phyloP scores from a whole-genome alignment of 2,888 invertebrate genomes.

The Lasiommata megera region DNA sequence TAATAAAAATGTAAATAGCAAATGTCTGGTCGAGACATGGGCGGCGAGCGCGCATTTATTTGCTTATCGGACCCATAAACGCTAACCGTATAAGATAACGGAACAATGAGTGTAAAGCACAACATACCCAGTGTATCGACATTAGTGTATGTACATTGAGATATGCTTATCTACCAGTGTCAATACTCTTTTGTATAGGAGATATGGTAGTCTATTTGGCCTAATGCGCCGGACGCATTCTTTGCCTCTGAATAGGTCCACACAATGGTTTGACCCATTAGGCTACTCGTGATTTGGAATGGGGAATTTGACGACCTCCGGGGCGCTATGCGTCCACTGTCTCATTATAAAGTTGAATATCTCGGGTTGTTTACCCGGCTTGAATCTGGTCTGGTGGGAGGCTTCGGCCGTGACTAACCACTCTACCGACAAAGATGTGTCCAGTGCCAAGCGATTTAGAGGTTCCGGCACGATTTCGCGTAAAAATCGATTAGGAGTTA shows the following conservation, averaged over 20 bases:
- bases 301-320: no score
- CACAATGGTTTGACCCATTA: slow-evolving; percentile 69
- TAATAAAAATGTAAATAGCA: slow-evolving; percentile 33
- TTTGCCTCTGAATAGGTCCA: slow-evolving; percentile 63
- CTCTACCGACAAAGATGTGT: no score
- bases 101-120: slow-evolving; percentile 74
- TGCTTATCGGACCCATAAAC: slow-evolving; percentile 74
- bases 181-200: slow-evolving; percentile 78
- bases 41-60: slow-evolving; percentile 51
- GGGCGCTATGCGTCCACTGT: no score
- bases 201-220: slow-evolving; percentile 76
- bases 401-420: no score
- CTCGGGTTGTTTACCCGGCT: no score
- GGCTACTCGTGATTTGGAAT: slow-evolving; percentile 9
- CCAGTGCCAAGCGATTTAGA: no score
- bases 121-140: slow-evolving; percentile 52
- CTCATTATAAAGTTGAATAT: no score
- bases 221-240: slow-evolving; percentile 73
- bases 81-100: slow-evolving; percentile 73
- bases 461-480: no score
- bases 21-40: slow-evolving; percentile 28
- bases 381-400: no score
- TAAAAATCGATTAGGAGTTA: no score
- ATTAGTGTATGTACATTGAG: slow-evolving; percentile 53
- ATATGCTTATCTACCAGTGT: slow-evolving; percentile 74